Evolutionary conservation across 1,140 invertebrate species (phyloP), one percentile per base, ranked within the genome.

Genomic region (Brachionus paranguensis): DNA sequence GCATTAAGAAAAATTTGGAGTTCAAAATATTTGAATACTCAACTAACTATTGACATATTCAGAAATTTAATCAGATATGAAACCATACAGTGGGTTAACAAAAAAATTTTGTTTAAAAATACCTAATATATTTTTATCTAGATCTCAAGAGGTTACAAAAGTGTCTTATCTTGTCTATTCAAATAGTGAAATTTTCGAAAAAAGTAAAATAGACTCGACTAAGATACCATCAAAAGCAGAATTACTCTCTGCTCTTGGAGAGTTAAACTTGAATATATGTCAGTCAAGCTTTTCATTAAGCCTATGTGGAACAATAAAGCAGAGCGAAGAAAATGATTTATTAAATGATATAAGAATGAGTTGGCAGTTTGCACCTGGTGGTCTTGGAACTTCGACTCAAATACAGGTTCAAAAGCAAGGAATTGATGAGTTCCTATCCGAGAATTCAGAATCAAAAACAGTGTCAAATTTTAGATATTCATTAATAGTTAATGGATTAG

Each of bases 141-240:
- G 72, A 29, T 11, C n/a, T 50, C 43, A 53, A 76, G 20, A 76
- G 5, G 12, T 76, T 14, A 76, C 72, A 29, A 45, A 47, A 27
- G n/a, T 76, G 10, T 50, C 3, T 5, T 76, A 76, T 76, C 29
- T 76, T 3, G 43, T 76, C 17, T 76, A 76, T 27, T 50, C 72
- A 20, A 76, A 76, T 50, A 47, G 4, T 27, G 43, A 50, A 76
- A 76, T 76, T 50, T 50, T 50, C 45, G 72, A 76, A 76, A 76
- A 47, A 50, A 45, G 72, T 3, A 76, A 76, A 50, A 50, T 76
- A 50, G 41, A 50, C 24, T 24, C 17, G 24, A 29, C 3, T 14
- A 24, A 12, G 14, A 50, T 76, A 24, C 72, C 72, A 27, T 27
- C 72, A 50, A 76, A 29, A 20, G 72, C n/a, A 7, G 72, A 76